Conservation (phyloP, 1,140 invertebrate species). For the Drosophila guanche region DNA sequence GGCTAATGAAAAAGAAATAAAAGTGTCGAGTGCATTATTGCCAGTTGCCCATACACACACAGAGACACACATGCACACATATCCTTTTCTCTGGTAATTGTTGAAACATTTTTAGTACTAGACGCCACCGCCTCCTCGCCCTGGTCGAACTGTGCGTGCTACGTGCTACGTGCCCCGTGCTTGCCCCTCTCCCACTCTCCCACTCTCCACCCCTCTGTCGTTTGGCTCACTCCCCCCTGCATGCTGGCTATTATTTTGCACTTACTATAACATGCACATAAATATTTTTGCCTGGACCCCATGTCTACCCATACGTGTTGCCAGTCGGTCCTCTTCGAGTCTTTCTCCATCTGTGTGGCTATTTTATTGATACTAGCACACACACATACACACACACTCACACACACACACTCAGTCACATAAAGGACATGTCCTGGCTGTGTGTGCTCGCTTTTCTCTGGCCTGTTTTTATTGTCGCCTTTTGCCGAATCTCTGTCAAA, state of each 20-base stretch:
- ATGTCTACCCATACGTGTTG: background rate
- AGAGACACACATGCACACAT: conserved; percentile 25
- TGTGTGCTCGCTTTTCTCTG: conserved; percentile 18
- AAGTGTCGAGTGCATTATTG: conserved; percentile 83
- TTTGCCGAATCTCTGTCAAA: conserved; percentile 79
- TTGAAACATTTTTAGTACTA: conserved; percentile 71
- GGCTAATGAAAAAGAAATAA: conserved; percentile 83
- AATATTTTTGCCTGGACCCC: conserved; percentile 70
- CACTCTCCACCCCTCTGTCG: conserved; percentile 2
- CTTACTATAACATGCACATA: conserved; percentile 83
- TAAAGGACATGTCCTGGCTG: conserved; percentile 53
- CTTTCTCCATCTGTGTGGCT: conserved; percentile 40
- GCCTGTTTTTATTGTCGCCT: conserved; percentile 74
- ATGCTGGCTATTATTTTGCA: conserved; percentile 81
- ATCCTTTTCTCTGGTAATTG: conserved; percentile 75
- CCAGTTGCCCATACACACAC: conserved; percentile 27
- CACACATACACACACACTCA: conserved; percentile 39
- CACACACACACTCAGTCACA: conserved; percentile 35
- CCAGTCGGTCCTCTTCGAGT: no score
- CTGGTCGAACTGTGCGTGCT: conserved; percentile 25
- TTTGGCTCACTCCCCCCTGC: conserved; percentile 4
- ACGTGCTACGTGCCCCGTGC: conserved; percentile 55
- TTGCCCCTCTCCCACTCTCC: background rate
- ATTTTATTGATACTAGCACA: conserved; percentile 82
- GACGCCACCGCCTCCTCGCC: conserved; percentile 2